A percentile compares a stretch with the other conserved stretches of the same genome.
phyloP scores from a whole-genome alignment of 2,888 invertebrate genomes.

The Neocrepidodera transversa region DNA sequence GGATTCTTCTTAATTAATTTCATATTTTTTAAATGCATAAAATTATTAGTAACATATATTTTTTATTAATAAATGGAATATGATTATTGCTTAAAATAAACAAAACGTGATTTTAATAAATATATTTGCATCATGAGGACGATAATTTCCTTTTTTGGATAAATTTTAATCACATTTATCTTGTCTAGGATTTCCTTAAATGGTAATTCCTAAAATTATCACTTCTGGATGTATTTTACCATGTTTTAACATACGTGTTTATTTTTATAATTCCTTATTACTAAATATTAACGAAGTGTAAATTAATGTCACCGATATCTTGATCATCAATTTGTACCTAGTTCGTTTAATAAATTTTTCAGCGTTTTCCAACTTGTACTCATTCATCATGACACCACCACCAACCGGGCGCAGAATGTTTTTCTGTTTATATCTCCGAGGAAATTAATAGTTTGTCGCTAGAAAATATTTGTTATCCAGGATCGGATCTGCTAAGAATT shows the following conservation, averaged over 20 bases:
- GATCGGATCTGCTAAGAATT: background rate
- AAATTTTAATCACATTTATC: no score
- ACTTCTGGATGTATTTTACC: no score
- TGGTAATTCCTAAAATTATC: no score
- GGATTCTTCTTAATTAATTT: no score
- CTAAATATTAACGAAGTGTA: background rate
- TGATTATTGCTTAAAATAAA: background rate
- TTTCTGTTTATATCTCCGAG: background rate
- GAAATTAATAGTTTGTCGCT: slow-evolving; percentile 8
- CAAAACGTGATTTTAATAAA: background rate
- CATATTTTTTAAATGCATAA: no score
- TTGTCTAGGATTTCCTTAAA: no score
- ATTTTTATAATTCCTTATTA: background rate
- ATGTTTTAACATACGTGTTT: no score
- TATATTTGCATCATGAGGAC: background rate
- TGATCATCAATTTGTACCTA: no score
- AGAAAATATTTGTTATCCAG: background rate
- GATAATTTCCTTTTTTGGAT: background rate
- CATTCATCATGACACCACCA: background rate
- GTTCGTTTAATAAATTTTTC: no score
- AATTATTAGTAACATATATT: background rate
- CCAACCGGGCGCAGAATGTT: slow-evolving; percentile 2
- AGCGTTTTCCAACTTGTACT: background rate
- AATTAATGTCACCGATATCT: slow-evolving; percentile 10
- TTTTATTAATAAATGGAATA: background rate